phyloP scores from a whole-genome alignment of 2,797 vertebrate species.

The Phyllotis vaccarum region DNA sequence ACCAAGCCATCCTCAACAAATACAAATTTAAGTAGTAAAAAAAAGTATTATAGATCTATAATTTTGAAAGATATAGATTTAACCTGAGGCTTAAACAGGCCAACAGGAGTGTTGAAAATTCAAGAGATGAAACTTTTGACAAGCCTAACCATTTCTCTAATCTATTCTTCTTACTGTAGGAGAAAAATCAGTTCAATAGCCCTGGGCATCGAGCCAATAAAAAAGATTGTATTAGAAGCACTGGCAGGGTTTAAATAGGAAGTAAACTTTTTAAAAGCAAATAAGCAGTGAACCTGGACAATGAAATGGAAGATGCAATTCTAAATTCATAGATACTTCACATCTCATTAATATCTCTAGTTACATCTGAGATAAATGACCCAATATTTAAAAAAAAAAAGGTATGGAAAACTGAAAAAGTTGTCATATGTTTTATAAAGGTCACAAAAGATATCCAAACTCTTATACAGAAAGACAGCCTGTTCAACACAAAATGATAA shows the following conservation, averaged over 20 bases:
- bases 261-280: slow-evolving; percentile 25
- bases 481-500: not conserved
- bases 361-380: not conserved
- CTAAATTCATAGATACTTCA: not conserved
- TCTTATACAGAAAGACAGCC: not conserved
- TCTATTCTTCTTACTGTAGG: not conserved
- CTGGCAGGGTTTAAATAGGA: not conserved
- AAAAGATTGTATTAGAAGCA: not conserved
- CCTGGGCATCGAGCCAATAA: not conserved
- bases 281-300: not conserved
- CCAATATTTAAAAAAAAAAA: not conserved
- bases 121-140: not conserved
- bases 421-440: not conserved
- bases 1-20: not conserved
- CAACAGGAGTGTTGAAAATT: not conserved
- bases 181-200: not conserved
- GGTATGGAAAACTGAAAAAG: not conserved
- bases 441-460: not conserved
- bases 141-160: slow-evolving; percentile 6
- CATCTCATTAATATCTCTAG: not conserved
- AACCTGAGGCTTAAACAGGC: not conserved
- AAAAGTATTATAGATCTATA: not conserved
- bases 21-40: not conserved
- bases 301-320: not conserved
- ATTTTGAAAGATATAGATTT: not conserved